These are phyloP conservation scores for Struthidea cinerea DNA, from an alignment of 2,113 vertebrate genomes.

Conservation along the genomic window DNA sequence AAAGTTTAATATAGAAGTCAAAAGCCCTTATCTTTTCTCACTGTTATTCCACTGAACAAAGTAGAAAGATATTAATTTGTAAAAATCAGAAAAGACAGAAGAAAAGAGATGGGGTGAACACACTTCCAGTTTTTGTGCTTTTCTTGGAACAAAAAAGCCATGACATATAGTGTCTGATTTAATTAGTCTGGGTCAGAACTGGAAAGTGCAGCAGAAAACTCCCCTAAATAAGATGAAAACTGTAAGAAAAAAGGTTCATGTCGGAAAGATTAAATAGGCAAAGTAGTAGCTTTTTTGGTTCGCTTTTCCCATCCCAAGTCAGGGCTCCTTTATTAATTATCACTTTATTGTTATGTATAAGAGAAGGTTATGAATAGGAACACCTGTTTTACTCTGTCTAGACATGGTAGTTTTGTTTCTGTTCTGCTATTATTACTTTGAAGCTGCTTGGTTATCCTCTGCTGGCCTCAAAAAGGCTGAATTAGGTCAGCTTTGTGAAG, in stretches of 20 bases:
- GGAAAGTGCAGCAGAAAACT: background rate
- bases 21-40: background rate
- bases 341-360: background rate
- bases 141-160: background rate
- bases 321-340: background rate
- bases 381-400: background rate
- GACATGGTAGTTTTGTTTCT: background rate
- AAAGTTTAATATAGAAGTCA: background rate
- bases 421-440: background rate
- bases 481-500: background rate
- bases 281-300: background rate
- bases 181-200: background rate
- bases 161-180: background rate
- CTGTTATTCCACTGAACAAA: background rate
- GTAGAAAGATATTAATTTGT: background rate
- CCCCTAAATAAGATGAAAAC: background rate
- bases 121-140: background rate
- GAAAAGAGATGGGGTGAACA: fast-evolving
- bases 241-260: background rate
- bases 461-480: background rate
- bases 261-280: background rate
- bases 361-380: background rate
- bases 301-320: background rate
- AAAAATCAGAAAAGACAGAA: background rate
- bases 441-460: background rate